Evolutionary conservation across 2,888 invertebrate species (phyloP).

Genomic region (Leptodirus hochenwartii): DNA sequence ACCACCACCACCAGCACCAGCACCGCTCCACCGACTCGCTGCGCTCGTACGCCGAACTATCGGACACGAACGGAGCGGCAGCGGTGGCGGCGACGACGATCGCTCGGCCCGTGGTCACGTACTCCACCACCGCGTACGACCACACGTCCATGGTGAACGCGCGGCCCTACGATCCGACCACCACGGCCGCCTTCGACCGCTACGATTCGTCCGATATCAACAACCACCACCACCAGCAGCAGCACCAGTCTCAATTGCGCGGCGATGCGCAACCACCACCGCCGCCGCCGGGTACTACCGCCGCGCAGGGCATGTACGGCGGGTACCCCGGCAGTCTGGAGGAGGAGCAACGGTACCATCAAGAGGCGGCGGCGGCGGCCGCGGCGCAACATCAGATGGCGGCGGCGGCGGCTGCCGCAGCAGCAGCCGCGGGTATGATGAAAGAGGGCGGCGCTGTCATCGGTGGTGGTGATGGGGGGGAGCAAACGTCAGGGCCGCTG

Average conservation of each 20-base stretch:
- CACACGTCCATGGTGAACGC: slow-evolving; percentile 31
- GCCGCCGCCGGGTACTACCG: slow-evolving; percentile 27
- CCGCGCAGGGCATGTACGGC: slow-evolving; percentile 38
- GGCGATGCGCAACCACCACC: slow-evolving; percentile 30
- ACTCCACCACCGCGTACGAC: slow-evolving; percentile 31
- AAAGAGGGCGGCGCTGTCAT: slow-evolving; percentile 47
- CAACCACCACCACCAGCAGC: slow-evolving; percentile 16
- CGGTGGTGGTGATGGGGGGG: no score
- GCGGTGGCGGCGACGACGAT: slow-evolving; percentile 21
- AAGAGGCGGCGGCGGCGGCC: slow-evolving; percentile 29
- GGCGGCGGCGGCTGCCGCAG: slow-evolving; percentile 28
- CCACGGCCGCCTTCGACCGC: slow-evolving; percentile 41
- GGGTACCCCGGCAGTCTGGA: slow-evolving; percentile 38
- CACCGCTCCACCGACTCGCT: slow-evolving; percentile 25
- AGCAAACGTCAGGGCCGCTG: slow-evolving; percentile 51
- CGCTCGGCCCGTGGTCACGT: slow-evolving; percentile 37
- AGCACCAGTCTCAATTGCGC: slow-evolving; percentile 27
- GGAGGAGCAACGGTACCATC: slow-evolving; percentile 40
- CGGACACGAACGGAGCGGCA: slow-evolving; percentile 26
- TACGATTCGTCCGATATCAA: slow-evolving; percentile 32
- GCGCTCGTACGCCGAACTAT: slow-evolving; percentile 42
- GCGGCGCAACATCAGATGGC: slow-evolving; percentile 28
- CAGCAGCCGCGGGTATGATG: slow-evolving; percentile 32
- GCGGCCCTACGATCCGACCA: slow-evolving; percentile 38
- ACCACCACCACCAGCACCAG: no score